Conservation (phyloP, 2,888 invertebrate species). For the Cheiracanthium punctorium region DNA sequence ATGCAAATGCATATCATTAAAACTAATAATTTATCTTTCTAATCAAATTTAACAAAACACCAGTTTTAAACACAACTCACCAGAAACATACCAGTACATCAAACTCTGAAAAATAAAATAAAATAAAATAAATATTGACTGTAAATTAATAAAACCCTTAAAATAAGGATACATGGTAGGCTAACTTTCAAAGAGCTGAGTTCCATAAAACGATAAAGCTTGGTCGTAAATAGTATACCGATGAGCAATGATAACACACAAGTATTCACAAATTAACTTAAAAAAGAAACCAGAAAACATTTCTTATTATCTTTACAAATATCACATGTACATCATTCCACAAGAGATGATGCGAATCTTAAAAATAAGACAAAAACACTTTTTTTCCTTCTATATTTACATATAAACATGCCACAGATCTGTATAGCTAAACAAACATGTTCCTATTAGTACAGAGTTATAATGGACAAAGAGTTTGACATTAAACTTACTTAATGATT, state of each 20-base stretch:
- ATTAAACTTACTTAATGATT: slow-evolving; percentile 31
- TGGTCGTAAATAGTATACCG: slow-evolving; percentile 42
- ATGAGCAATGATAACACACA: slow-evolving; percentile 35
- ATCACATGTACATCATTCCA: slow-evolving; percentile 60
- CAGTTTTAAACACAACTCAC: not conserved
- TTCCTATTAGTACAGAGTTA: slow-evolving; percentile 35
- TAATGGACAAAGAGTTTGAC: slow-evolving; percentile 39
- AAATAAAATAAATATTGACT: slow-evolving; percentile 51
- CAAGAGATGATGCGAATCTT: slow-evolving; percentile 47
- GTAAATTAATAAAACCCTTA: not conserved
- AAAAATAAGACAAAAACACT: slow-evolving; percentile 44
- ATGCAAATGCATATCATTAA: too few species aligned
- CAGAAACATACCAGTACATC: slow-evolving; percentile 23
- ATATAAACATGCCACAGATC: slow-evolving; percentile 65
- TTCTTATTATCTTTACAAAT: slow-evolving; percentile 36
- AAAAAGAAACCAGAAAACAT: slow-evolving; percentile 17
- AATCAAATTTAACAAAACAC: not conserved
- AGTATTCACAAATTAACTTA: slow-evolving; percentile 43
- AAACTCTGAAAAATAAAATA: slow-evolving; percentile 35
- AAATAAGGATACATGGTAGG: not conserved
- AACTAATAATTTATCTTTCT: too few species aligned
- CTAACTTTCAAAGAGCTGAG: not conserved
- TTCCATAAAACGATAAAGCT: slow-evolving; percentile 5
- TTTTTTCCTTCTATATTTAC: slow-evolving; percentile 56
- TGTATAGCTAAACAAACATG: slow-evolving; percentile 66